Conservation (phyloP, 2,113 vertebrate genomes). For the Tapirus terrestris region DNA sequence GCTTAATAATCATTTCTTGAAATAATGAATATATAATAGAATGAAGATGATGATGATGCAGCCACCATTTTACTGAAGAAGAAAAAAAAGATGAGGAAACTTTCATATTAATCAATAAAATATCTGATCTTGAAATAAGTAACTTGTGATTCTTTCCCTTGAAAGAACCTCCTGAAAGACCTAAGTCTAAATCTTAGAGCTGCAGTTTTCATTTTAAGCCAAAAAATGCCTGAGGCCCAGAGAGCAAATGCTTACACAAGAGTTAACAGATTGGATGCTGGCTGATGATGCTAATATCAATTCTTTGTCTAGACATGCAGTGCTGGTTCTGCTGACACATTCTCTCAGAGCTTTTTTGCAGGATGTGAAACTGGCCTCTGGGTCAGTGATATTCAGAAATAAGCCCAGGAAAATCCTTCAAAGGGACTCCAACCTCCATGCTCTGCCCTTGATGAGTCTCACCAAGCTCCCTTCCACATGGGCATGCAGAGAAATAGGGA, state of each 20-base stretch:
- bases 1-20: conserved; percentile 19
- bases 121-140: conserved; percentile 10
- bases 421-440: neutral
- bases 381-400: conserved; percentile 62
- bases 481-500: neutral
- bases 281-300: conserved; percentile 76
- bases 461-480: neutral
- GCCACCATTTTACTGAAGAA: neutral
- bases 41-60: neutral
- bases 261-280: conserved; percentile 72
- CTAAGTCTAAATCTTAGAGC: conserved; percentile 54
- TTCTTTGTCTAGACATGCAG: conserved; percentile 80
- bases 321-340: conserved; percentile 73
- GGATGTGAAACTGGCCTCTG: conserved; percentile 69
- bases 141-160: neutral
- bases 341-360: conserved; percentile 65
- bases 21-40: conserved; percentile 22
- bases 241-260: conserved; percentile 73
- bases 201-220: conserved; percentile 61
- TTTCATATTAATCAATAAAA: conserved; percentile 46
- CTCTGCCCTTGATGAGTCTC: neutral
- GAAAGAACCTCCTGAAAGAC: conserved; percentile 42
- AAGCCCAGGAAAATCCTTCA: conserved; percentile 44
- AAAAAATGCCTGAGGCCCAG: conserved; percentile 36
- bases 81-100: neutral